Percentiles rank a stretch among this genome's conserved stretches.
Evolutionary conservation across 2,888 invertebrate species (phyloP).

Genomic region (Phrixothrix hirtus): DNA sequence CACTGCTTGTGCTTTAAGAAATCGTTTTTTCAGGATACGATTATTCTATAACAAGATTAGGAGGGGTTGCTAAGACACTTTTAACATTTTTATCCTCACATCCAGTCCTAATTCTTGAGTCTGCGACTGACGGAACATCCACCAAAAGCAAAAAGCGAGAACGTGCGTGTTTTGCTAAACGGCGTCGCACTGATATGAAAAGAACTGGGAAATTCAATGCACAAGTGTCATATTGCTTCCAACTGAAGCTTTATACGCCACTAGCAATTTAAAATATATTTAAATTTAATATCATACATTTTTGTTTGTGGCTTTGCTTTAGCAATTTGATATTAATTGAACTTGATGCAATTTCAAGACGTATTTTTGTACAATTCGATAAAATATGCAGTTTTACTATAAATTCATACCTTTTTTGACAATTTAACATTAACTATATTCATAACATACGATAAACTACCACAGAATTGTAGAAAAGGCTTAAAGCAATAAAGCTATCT

Average conservation of each 20-base stretch:
- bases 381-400: too few species aligned
- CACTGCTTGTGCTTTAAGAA: constrained; percentile 11
- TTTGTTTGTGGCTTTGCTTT: too few species aligned
- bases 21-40: constrained; percentile 22
- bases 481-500: constrained; percentile 10
- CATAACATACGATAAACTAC: too few species aligned
- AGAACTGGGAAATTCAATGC: constrained; percentile 26
- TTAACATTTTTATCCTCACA: constrained; percentile 30
- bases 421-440: too few species aligned
- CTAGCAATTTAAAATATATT: constrained; percentile 18
- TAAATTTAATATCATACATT: too few species aligned
- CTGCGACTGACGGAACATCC: constrained; percentile 28
- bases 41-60: constrained; percentile 26
- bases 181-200: constrained; percentile 23
- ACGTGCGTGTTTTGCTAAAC: constrained; percentile 30
- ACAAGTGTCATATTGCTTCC: constrained; percentile 29
- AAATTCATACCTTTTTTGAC: too few species aligned
- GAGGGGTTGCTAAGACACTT: constrained; percentile 25
- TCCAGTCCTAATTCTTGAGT: constrained; percentile 25
- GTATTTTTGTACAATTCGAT: too few species aligned
- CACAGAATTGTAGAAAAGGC: constrained; percentile 3
- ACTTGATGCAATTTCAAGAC: too few species aligned
- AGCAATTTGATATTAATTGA: too few species aligned
- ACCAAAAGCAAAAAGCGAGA: constrained; percentile 28
- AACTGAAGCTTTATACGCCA: too few species aligned